A percentile compares a stretch with the other conserved stretches of the same genome.
These are phyloP conservation scores for Zaprionus tsacasi DNA, from an alignment of 1,140 invertebrate genomes.

Conservation along the genomic window DNA sequence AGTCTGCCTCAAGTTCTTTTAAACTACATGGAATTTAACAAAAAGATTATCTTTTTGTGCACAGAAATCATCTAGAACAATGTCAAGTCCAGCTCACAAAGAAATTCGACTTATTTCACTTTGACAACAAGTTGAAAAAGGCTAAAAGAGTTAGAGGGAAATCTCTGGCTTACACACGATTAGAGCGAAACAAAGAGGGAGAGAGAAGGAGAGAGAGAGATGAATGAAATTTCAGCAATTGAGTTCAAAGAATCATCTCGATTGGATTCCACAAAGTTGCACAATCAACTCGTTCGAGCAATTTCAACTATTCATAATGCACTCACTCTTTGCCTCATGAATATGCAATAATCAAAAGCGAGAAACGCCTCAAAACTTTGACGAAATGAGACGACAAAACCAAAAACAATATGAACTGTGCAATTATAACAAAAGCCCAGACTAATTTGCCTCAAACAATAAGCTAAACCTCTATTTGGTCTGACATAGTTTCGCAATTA, in stretches of 20 bases:
- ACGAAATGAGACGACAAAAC: not conserved
- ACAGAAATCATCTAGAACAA: not conserved
- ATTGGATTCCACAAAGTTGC: slow-evolving; percentile 5
- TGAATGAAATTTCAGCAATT: not conserved
- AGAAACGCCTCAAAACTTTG: slow-evolving; percentile 22
- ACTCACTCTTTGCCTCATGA: not conserved
- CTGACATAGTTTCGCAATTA: slow-evolving; percentile 72
- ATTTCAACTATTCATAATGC: slow-evolving; percentile 14
- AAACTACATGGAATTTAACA: not conserved
- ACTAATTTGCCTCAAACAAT: slow-evolving; percentile 19
- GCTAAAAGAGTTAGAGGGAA: not conserved
- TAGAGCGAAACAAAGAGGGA: not conserved
- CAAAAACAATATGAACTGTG: not conserved
- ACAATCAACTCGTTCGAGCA: slow-evolving; percentile 10
- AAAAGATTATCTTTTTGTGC: not conserved
- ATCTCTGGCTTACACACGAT: not conserved
- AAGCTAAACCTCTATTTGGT: slow-evolving; percentile 19
- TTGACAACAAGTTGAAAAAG: not conserved
- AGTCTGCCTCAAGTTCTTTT: not conserved
- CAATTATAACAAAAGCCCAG: slow-evolving; percentile 40
- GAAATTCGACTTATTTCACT: not conserved
- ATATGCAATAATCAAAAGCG: slow-evolving; percentile 22
- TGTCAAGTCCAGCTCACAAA: not conserved
- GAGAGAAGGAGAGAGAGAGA: not conserved
- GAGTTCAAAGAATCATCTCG: slow-evolving; percentile 11